Evolutionary conservation across 2,113 vertebrate genomes (phyloP).

Genomic region (Zosterops japonicus): DNA sequence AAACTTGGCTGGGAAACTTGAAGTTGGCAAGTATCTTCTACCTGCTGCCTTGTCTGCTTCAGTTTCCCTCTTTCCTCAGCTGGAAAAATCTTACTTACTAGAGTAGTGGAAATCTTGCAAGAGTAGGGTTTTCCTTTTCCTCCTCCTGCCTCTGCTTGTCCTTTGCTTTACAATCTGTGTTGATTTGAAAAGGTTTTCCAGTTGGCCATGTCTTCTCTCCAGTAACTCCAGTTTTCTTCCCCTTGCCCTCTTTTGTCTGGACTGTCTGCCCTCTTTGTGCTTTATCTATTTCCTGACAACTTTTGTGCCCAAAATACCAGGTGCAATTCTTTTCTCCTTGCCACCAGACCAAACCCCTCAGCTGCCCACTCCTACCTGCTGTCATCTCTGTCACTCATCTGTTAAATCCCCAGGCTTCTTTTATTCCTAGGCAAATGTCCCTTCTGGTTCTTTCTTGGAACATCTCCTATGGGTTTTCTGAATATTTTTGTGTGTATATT

Average conservation of each 20-base stretch:
- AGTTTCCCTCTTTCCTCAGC: slow-evolving; percentile 28
- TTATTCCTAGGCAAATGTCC: slow-evolving; percentile 44
- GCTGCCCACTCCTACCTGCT: slow-evolving; percentile 56
- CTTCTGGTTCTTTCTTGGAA: slow-evolving; percentile 60
- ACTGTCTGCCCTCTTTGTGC: not conserved
- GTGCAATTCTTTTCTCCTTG: slow-evolving; percentile 18
- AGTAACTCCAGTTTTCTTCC: not conserved
- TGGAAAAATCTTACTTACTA: slow-evolving; percentile 14
- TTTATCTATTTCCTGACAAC: slow-evolving; percentile 12
- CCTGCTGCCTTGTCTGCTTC: slow-evolving; percentile 49
- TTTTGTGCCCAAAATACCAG: slow-evolving; percentile 49
- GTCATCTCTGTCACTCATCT: slow-evolving; percentile 47
- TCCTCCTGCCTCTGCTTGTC: not conserved
- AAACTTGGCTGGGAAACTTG: slow-evolving; percentile 23
- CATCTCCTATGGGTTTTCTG: not conserved
- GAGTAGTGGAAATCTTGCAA: not conserved
- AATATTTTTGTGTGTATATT: not conserved
- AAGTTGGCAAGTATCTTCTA: slow-evolving; percentile 33
- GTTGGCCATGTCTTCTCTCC: not conserved
- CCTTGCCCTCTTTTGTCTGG: slow-evolving; percentile 12
- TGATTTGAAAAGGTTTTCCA: not conserved
- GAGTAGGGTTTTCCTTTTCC: not conserved
- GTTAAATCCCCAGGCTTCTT: slow-evolving; percentile 59
- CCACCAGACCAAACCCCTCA: slow-evolving; percentile 33
- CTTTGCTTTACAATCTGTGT: not conserved